Evolutionary conservation across 2,113 vertebrate species (phyloP).

Genomic region (Collichthys lucidus): DNA sequence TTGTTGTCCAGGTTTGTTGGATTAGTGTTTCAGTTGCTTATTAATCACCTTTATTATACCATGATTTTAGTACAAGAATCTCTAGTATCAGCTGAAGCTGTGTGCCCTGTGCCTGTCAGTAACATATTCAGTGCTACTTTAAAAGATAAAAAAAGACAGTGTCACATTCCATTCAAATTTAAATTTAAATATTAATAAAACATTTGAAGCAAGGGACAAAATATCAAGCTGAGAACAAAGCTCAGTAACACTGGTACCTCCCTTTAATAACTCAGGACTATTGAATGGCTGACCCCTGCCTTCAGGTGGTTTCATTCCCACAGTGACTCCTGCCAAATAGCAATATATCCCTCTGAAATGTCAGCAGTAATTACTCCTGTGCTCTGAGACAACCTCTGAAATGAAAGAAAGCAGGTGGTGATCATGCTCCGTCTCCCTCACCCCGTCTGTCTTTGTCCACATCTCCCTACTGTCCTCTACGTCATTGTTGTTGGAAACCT

Average conservation of each 20-base stretch:
- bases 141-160: background rate
- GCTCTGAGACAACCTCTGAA: slow-evolving; percentile 61
- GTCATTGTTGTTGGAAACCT: slow-evolving; percentile 23
- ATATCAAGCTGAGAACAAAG: slow-evolving; percentile 15
- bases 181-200: slow-evolving; percentile 3
- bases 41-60: background rate
- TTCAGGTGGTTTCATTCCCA: slow-evolving; percentile 57
- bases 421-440: background rate
- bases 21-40: background rate
- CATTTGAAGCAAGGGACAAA: background rate
- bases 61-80: background rate
- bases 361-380: slow-evolving; percentile 73
- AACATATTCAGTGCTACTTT: background rate
- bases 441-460: slow-evolving; percentile 22
- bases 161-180: background rate
- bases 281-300: slow-evolving; percentile 34
- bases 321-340: slow-evolving; percentile 62
- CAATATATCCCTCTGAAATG: slow-evolving; percentile 74
- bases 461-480: slow-evolving; percentile 15
- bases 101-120: background rate
- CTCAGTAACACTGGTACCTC: slow-evolving; percentile 5
- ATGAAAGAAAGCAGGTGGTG: slow-evolving; percentile 55
- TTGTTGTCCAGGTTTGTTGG: background rate
- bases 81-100: background rate
- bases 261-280: slow-evolving; percentile 56